Evolutionary conservation across 2,113 vertebrate species (phyloP).

Genomic region (Ailuropoda melanoleuca): DNA sequence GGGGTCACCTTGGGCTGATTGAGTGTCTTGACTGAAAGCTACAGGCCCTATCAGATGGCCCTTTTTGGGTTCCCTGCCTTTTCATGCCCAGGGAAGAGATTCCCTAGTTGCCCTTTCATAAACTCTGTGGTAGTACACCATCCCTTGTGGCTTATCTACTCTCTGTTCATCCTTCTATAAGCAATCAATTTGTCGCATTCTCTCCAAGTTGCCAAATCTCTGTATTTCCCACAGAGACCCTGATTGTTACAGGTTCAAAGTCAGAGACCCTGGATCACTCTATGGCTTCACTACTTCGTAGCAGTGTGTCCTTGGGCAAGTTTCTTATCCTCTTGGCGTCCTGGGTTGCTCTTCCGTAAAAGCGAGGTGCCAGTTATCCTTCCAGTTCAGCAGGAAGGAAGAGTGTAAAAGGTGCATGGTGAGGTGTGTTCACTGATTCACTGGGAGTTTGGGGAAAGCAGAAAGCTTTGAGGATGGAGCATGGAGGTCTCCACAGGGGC

Average conservation of each 20-base stretch:
- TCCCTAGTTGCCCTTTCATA: fast-evolving
- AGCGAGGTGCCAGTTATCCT: neutral
- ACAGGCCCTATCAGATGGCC: neutral
- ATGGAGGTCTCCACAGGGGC: neutral
- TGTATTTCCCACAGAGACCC: neutral
- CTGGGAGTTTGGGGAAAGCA: neutral
- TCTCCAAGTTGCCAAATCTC: neutral
- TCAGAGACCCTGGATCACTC: neutral
- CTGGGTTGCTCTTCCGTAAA: neutral
- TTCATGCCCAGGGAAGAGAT: neutral
- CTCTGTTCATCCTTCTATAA: neutral
- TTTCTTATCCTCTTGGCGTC: neutral
- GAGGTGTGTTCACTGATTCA: neutral
- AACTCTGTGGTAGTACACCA: neutral
- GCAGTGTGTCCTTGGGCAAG: neutral
- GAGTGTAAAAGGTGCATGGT: neutral
- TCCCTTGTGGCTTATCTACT: neutral
- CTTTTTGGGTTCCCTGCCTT: neutral
- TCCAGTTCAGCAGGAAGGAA: neutral
- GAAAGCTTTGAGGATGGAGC: neutral
- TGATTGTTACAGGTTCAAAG: neutral
- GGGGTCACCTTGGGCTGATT: neutral
- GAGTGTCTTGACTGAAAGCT: neutral
- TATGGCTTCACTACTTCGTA: neutral
- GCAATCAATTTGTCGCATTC: neutral